Conservation (phyloP, 2,113 vertebrate species). For the Glaucidium brasilianum region DNA sequence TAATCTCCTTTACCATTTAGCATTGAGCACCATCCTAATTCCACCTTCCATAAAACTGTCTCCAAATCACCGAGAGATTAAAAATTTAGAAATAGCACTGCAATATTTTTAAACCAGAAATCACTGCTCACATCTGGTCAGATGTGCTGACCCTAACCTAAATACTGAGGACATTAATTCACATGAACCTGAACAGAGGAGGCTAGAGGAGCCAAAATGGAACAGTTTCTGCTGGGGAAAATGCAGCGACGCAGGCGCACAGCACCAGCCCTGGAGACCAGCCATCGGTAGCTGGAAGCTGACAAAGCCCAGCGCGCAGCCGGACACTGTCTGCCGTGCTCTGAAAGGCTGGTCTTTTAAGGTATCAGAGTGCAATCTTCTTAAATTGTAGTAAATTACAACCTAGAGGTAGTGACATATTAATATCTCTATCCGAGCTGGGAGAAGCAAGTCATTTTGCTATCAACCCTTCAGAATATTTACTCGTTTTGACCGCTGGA, state of each 20-base stretch:
- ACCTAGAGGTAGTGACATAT: conserved; percentile 49
- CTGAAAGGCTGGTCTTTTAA: neutral
- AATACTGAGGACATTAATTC: conserved; percentile 53
- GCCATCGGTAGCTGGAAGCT: neutral
- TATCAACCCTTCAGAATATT: conserved; percentile 1
- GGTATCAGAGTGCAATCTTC: conserved; percentile 28
- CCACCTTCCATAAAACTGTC: conserved; percentile 79
- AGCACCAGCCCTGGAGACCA: neutral
- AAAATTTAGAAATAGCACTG: conserved; percentile 73
- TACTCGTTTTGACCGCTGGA: neutral
- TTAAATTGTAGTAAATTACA: conserved; percentile 49
- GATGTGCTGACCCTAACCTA: conserved; percentile 67
- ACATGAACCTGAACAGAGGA: neutral
- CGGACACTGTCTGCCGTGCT: neutral
- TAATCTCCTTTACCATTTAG: conserved; percentile 90
- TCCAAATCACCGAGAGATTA: conserved; percentile 79
- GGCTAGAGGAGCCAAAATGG: neutral
- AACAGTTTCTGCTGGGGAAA: neutral
- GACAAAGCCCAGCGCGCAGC: neutral
- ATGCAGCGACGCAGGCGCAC: accelerated
- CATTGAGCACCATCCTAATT: conserved; percentile 78
- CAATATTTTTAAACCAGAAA: conserved; percentile 80
- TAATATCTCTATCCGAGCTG: conserved; percentile 22
- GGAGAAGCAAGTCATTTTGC: conserved; percentile 40
- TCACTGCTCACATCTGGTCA: conserved; percentile 74